Evolutionary conservation across 2,797 vertebrate genomes (phyloP).

Genomic region (Gymnothorax reevesii): DNA sequence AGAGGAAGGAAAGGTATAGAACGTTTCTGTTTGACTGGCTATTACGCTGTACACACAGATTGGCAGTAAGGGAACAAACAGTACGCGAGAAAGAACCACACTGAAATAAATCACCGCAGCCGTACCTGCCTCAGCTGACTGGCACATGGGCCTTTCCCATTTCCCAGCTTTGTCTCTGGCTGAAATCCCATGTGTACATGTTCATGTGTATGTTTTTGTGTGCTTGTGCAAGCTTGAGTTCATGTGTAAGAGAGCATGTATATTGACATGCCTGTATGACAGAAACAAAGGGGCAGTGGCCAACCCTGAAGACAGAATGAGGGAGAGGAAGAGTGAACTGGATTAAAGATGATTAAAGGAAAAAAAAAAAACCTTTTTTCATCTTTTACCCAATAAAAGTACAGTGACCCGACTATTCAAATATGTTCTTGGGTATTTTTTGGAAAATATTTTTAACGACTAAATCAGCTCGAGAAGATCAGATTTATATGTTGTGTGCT

Average conservation of each 20-base stretch:
- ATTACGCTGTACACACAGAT: conserved; percentile 29
- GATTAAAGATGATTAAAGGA: not conserved
- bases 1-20: conserved; percentile 45
- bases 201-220: not conserved
- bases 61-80: conserved; percentile 36
- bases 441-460: too few species aligned
- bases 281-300: conserved; percentile 23
- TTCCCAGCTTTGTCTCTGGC: conserved; percentile 61
- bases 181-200: conserved; percentile 33
- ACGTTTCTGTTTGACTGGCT: conserved; percentile 41
- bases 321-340: not conserved
- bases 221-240: not conserved
- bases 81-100: conserved; percentile 39
- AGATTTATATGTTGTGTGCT: too few species aligned
- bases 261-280: conserved; percentile 9
- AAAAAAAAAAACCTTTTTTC: too few species aligned
- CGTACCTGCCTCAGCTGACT: conserved; percentile 48
- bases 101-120: conserved; percentile 47
- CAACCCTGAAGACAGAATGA: not conserved
- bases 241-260: not conserved
- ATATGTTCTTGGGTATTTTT: too few species aligned
- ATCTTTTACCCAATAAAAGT: too few species aligned
- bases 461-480: too few species aligned
- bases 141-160: conserved; percentile 52
- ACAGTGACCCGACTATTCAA: too few species aligned